Evolutionary conservation across 2,888 invertebrate genomes (phyloP), one percentile per base, ranked within the genome.

Genomic region (Gymnoscelis rufifasciata): DNA sequence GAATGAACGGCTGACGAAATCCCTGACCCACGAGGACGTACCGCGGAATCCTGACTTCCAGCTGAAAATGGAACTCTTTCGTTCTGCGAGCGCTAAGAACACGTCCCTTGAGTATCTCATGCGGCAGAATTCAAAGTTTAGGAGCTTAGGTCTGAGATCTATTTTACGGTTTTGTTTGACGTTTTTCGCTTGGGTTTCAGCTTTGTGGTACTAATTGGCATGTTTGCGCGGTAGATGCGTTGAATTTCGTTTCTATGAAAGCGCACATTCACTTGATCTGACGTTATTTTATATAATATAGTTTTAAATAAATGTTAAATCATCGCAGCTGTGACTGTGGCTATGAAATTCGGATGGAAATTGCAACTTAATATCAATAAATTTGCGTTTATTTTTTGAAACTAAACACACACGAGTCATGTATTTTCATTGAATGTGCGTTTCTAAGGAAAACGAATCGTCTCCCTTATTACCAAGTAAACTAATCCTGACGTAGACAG

Each of bases 1-100:
- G 54, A 86, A 91, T 62, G 90, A 90, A 46, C 87, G 90, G 19
- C 74, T 91, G 37, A 89, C 89, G 33, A 88, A 86, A 47, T 87
- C 87, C 3, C 58, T 84, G 41, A 86, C 83, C 0, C 79, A 83
- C 60, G 83, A 84, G 45, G 84, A 87, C 43, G 76, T 83, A 35
- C 86, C 86, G 35, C 77, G 83, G 43, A 78, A 77, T 59, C 65
- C 78, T 7, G 83, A 83, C 58, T 88, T 88, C 59, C 77, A 79
- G 60, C 70, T 86, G 52, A 88, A 88, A 77, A 88, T 88, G 88
- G 88, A 87, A 62, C 66, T 88, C 48, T 88, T 88, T 65, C 78
- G 88, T 48, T 87, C 87, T 36, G 87, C 88, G 59, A 88, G 88
- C 66, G 83, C 87, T 42, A 82, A 80, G 75, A 88, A 88, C 57